Evolutionary conservation across 2,888 invertebrate genomes (phyloP).

Genomic region (Sinelater perroti): DNA sequence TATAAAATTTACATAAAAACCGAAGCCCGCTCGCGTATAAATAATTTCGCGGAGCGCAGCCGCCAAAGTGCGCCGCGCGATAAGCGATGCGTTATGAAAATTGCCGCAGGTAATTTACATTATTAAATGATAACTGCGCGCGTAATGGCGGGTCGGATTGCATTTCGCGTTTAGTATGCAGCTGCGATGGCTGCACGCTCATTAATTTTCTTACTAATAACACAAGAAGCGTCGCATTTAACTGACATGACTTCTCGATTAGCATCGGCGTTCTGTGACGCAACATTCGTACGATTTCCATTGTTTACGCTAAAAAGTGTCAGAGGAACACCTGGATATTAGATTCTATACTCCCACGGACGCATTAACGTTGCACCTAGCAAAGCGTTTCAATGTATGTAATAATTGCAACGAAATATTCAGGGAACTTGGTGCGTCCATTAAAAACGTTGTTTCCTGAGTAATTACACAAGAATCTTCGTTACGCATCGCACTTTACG

Average conservation of each 20-base stretch:
- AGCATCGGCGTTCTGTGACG: constrained; percentile 49
- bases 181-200: constrained; percentile 29
- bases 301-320: constrained; percentile 49
- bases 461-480: no score
- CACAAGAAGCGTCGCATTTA: constrained; percentile 42
- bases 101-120: constrained; percentile 24
- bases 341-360: constrained; percentile 48
- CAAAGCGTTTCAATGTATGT: constrained; percentile 27
- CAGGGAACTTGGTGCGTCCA: constrained; percentile 14
- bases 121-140: constrained; percentile 24
- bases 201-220: constrained; percentile 38
- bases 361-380: constrained; percentile 35
- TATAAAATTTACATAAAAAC: constrained; percentile 16
- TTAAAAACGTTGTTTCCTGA: constrained; percentile 13
- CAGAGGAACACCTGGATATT: constrained; percentile 51
- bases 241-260: constrained; percentile 53
- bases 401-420: constrained; percentile 21
- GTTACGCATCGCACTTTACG: no score
- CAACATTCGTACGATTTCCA: constrained; percentile 52
- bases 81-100: constrained; percentile 20
- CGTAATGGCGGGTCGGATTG: constrained; percentile 20
- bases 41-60: constrained; percentile 5
- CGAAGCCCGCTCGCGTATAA: not conserved
- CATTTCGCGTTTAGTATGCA: constrained; percentile 29
- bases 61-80: not conserved